Percentiles rank a stretch among this genome's conserved stretches.
Evolutionary conservation across 2,888 invertebrate genomes (phyloP).

Genomic region (Parnassius glacialis): DNA sequence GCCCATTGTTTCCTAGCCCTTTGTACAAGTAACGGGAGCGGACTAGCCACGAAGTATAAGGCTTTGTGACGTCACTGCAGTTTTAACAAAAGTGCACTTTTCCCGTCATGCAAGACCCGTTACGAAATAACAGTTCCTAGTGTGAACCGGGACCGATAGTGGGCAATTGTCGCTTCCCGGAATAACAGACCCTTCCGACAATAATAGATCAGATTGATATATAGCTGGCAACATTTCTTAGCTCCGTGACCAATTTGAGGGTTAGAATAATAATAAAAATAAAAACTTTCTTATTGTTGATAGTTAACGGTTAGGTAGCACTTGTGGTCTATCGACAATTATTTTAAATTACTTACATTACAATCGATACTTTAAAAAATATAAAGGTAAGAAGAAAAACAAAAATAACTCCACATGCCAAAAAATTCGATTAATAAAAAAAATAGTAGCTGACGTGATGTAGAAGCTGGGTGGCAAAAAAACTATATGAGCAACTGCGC

Average conservation of each 20-base stretch:
- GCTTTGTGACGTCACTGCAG: constrained; percentile 70
- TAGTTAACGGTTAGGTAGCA: constrained; percentile 46
- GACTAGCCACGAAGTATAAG: constrained; percentile 45
- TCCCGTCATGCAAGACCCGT: constrained; percentile 61
- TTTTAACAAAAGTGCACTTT: constrained; percentile 72
- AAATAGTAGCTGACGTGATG: constrained; percentile 21
- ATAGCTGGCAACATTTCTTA: constrained; percentile 60
- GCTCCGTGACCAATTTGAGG: constrained; percentile 71
- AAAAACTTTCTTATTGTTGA: constrained; percentile 48
- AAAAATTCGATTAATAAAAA: constrained; percentile 25
- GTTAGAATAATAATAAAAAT: constrained; percentile 58
- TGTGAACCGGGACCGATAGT: constrained; percentile 74
- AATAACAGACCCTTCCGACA: constrained; percentile 58
- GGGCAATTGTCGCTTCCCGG: constrained; percentile 55
- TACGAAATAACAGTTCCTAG: constrained; percentile 71
- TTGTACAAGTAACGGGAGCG: constrained; percentile 65
- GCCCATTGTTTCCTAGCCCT: constrained; percentile 57
- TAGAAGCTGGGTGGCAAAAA: constrained; percentile 25
- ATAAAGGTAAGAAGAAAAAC: constrained; percentile 2
- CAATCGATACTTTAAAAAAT: neutral
- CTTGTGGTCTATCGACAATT: constrained; percentile 45
- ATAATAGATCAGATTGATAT: constrained; percentile 67
- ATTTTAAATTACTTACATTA: constrained; percentile 16
- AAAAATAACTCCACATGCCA: constrained; percentile 9
- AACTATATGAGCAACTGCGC: constrained; percentile 25